Evolutionary conservation across 2,113 vertebrate species (phyloP).

Genomic region (Coptodon bakossiorum): DNA sequence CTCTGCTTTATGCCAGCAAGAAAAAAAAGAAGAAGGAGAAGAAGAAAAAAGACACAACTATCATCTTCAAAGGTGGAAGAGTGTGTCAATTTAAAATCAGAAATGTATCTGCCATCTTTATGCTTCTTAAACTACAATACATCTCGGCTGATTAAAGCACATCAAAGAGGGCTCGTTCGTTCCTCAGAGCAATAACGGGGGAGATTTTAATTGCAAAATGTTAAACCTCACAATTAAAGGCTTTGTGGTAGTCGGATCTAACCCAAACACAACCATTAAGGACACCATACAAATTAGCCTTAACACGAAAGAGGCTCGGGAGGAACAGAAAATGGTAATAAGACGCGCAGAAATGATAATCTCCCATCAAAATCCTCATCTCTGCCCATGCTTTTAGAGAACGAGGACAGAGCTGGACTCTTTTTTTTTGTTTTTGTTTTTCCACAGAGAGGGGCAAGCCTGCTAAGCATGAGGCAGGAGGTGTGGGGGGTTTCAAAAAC

Average conservation of each 20-base stretch:
- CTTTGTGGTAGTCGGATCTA: conserved; percentile 83
- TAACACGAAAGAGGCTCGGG: conserved; percentile 24
- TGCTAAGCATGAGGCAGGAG: conserved; percentile 3
- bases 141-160: conserved; percentile 89
- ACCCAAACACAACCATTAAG: conserved; percentile 81
- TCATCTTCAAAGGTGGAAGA: conserved; percentile 77
- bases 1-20: conserved; percentile 60
- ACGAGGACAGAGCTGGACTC: conserved; percentile 31
- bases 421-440: neutral
- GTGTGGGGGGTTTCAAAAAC: neutral
- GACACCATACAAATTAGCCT: conserved; percentile 81
- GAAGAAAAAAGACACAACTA: conserved; percentile 11
- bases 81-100: conserved; percentile 78
- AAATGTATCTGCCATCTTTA: conserved; percentile 88
- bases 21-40: neutral
- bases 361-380: conserved; percentile 58
- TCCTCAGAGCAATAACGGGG: conserved; percentile 82
- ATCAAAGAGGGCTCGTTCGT: conserved; percentile 85
- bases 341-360: conserved; percentile 64
- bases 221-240: conserved; percentile 96
- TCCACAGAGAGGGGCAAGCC: neutral
- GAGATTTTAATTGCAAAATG: conserved; percentile 96
- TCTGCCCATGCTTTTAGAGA: conserved; percentile 46
- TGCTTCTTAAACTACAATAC: conserved; percentile 88
- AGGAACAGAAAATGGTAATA: conserved; percentile 44